Base-by-base conservation (phyloP, 2,797 vertebrate genomes). In the Sciaenops ocellatus region DNA sequence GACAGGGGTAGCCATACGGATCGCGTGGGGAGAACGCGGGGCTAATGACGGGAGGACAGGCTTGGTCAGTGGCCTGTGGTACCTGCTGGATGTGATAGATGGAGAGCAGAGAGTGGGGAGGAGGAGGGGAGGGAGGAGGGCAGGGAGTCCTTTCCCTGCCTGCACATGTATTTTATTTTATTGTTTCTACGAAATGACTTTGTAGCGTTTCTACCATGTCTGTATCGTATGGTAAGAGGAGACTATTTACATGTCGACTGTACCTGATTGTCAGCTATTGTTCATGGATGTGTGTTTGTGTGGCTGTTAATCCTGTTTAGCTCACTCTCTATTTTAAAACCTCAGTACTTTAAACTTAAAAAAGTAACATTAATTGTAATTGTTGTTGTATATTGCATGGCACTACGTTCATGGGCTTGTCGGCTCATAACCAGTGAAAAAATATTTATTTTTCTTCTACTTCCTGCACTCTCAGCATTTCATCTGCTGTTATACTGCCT, bases 1-100 rank as follows among this genome's bases (percentile, higher is more conserved):
- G 98, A 98, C 98, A 99, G 98, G 97, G 98, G 98, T 98, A 98
- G 98, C 97, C 97, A 97, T 97, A 98, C 96, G 98, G 97, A 99
- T 98, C 98, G 97, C 96, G 97, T 97, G 96, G 96, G 97, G 98
- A 98, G 96, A 97, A 90, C 84, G 90, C 50, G 65, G 97, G 96
- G 97, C 98, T 99, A 99, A 99, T 99, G 98, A 99, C 98, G 96
- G 97, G 96, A 97, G 97, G 98, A 98, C 97, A 97, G 96, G 98
- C 98, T 98, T 98, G 97, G 97, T 96, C 98, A 96, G 97, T 97
- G 97, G 98, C 96, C 98, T 98, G 97, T 98, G 96, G 95, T 96
- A 97, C 96, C 97, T 97, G 90, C 93, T 93, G 90, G 86, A 93
- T 90, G 93, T 99, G 98, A 99, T 99, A 97, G 98, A 99, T 99